A percentile compares a stretch with the other conserved stretches of the same genome.
These are phyloP conservation scores for Plectus sambesii DNA, from an alignment of 1,140 invertebrate genomes.

Conservation along the genomic window DNA sequence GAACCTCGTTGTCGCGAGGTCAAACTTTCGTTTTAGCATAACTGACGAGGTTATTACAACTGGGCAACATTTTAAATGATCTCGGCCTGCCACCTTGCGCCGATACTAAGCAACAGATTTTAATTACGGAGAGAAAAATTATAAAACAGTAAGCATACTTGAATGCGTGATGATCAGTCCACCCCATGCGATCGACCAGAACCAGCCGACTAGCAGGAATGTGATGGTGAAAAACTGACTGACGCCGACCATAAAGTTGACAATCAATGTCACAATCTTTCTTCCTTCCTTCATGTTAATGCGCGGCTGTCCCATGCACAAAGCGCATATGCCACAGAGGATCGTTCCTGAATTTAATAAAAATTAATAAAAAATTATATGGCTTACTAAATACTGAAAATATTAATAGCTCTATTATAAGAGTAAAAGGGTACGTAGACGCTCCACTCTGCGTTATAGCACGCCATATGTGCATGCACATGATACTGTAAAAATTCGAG, in stretches of 20 bases:
- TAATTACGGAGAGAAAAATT: too few relatives aligned
- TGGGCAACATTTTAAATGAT: too few relatives aligned
- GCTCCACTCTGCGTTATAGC: too few relatives aligned
- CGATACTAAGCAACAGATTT: too few relatives aligned
- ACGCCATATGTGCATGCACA: not conserved
- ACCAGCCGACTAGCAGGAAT: constrained; percentile 87
- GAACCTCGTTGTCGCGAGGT: too few relatives aligned
- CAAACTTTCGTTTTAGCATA: too few relatives aligned
- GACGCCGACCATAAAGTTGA: constrained; percentile 70
- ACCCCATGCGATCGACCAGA: constrained; percentile 93
- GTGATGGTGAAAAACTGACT: constrained; percentile 81
- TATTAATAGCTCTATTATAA: not conserved
- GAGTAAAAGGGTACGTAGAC: not conserved
- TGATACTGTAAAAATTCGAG: not conserved
- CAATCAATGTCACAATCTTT: constrained; percentile 61
- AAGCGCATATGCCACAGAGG: constrained; percentile 68
- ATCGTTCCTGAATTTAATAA: constrained; percentile 60
- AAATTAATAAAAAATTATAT: constrained; percentile 11
- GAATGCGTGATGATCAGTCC: constrained; percentile 70
- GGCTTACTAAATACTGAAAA: not conserved
- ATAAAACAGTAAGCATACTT: constrained; percentile 31
- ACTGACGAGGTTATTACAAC: too few relatives aligned
- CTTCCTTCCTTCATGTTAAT: constrained; percentile 54
- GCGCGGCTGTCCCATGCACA: constrained; percentile 74
- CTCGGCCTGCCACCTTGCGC: too few relatives aligned